These are phyloP conservation scores for Drosophila peninsularis DNA, from an alignment of 2,888 invertebrate species.

Conservation along the genomic window DNA sequence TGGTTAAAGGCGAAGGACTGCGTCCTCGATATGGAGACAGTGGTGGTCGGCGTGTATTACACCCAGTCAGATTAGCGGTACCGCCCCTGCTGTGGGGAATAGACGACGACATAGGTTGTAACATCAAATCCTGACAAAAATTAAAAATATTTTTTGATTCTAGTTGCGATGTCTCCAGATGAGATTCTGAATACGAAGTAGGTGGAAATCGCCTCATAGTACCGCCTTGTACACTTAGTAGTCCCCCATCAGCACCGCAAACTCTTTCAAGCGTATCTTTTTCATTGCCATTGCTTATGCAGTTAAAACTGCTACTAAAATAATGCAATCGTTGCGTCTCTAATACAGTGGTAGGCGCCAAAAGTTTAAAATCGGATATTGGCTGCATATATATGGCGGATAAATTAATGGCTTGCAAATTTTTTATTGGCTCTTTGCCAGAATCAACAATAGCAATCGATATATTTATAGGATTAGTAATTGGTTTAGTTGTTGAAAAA, in stretches of 20 bases:
- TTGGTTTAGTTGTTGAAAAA: constrained; percentile 28
- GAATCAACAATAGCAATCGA: constrained; percentile 59
- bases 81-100: constrained; percentile 10
- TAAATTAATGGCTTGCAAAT: constrained; percentile 72
- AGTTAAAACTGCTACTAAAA: constrained; percentile 82
- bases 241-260: not conserved
- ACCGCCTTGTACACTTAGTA: constrained; percentile 31
- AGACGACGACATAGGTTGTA: constrained; percentile 61
- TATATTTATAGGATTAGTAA: constrained; percentile 68
- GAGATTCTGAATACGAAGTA: constrained; percentile 82
- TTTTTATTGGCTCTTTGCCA: constrained; percentile 62
- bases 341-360: constrained; percentile 12
- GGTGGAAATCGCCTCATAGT: constrained; percentile 69
- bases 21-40: constrained; percentile 82
- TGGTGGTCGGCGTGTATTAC: constrained; percentile 79
- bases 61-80: constrained; percentile 37
- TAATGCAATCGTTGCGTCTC: constrained; percentile 61
- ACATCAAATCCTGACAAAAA: constrained; percentile 80
- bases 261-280: constrained; percentile 1
- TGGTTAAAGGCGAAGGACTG: constrained; percentile 81
- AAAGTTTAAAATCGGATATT: too few relatives aligned
- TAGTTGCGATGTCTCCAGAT: constrained; percentile 73
- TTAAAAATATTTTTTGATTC: constrained; percentile 82
- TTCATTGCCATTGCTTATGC: constrained; percentile 61
- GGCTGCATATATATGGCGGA: constrained; percentile 73